phyloP scores from a whole-genome alignment of 92 coral and sea anemone species.

The Plumapathes pennacea region DNA sequence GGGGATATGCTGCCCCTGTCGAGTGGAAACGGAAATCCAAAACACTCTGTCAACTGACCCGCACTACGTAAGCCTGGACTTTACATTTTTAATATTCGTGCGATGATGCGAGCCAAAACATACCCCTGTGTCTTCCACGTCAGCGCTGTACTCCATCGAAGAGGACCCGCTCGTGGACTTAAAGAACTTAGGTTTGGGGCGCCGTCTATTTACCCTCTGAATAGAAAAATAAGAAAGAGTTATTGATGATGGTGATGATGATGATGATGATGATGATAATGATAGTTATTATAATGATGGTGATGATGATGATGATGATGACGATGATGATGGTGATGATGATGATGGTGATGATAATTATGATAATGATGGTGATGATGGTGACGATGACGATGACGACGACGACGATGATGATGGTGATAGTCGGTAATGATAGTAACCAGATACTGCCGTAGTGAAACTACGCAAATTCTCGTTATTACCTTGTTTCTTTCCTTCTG shows the following conservation, averaged over 20 bases:
- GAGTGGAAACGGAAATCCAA: background rate
- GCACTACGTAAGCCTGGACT: background rate
- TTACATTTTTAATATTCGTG: background rate
- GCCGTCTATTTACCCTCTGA: constrained; percentile 81
- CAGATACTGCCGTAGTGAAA: no score
- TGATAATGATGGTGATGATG: no score
- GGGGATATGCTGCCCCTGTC: constrained; percentile 66
- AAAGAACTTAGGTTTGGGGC: constrained; percentile 89
- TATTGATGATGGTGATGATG: background rate
- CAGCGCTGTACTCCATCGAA: constrained; percentile 98
- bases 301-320: no score
- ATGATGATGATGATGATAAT: no score
- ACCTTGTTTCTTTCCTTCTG: constrained; percentile 93
- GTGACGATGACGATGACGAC: no score
- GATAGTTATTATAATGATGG: no score
- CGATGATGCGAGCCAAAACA: background rate
- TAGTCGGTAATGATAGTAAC: no score
- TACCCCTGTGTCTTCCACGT: constrained; percentile 90
- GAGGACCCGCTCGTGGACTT: constrained; percentile 97
- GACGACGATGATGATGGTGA: no score
- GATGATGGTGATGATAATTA: no score
- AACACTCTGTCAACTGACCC: background rate
- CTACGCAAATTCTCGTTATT: no score
- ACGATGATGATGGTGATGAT: no score
- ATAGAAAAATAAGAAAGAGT: background rate